phyloP scores from a whole-genome alignment of 2,113 vertebrate species.

The Orthonyx spaldingii region DNA sequence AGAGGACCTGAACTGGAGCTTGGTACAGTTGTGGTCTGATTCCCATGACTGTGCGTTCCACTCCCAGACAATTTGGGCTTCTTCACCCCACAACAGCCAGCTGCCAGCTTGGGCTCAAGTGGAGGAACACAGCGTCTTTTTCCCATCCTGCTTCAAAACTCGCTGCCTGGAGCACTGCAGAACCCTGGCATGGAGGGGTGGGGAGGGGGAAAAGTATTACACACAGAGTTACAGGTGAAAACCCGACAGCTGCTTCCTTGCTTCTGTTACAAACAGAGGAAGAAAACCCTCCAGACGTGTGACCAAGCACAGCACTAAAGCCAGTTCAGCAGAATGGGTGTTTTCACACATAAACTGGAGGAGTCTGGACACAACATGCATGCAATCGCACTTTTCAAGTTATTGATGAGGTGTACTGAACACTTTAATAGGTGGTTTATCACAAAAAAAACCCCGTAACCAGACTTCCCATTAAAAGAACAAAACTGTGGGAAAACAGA shows the following conservation, averaged over 20 bases:
- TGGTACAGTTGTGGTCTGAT: conserved; percentile 74
- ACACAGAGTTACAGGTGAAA: neutral
- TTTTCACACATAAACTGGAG: neutral
- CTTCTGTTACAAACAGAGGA: neutral
- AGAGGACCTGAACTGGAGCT: conserved; percentile 80
- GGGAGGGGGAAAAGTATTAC: neutral
- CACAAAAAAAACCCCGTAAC: rapidly evolving
- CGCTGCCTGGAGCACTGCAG: conserved; percentile 70
- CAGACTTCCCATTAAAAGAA: neutral
- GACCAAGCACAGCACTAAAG: neutral
- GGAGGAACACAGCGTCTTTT: conserved; percentile 85
- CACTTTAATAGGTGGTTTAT: neutral
- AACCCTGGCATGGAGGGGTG: conserved; percentile 64
- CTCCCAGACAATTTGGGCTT: conserved; percentile 82
- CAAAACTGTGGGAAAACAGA: neutral
- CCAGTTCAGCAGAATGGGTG: neutral
- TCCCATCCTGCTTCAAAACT: conserved; percentile 81
- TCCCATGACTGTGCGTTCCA: conserved; percentile 77
- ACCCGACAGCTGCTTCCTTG: neutral
- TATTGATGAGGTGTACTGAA: neutral
- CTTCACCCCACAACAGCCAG: conserved; percentile 85
- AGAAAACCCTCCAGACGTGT: rapidly evolving
- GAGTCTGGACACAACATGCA: neutral
- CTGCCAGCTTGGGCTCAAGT: conserved; percentile 84
- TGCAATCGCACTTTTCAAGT: neutral